Conservation (phyloP, 92 coral and sea anemone species). For the Bergia sp. region DNA sequence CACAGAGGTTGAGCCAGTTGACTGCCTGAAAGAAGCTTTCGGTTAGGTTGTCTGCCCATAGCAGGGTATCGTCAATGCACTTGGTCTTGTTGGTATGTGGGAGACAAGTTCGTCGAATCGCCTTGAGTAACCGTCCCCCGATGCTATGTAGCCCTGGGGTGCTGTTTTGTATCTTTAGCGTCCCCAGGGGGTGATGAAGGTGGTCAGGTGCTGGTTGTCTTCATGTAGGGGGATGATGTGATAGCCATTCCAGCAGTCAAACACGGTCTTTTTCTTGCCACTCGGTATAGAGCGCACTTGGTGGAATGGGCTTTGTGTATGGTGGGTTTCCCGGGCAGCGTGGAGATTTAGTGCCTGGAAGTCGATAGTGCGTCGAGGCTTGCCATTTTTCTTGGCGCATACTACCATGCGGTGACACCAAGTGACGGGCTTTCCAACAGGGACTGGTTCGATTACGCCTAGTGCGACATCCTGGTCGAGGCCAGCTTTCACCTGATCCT, state of each 20-base stretch:
- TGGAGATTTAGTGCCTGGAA: not conserved
- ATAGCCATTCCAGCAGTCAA: conserved; percentile 37
- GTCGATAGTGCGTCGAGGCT: not conserved
- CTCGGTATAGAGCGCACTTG: conserved; percentile 32
- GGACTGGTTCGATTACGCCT: conserved; percentile 60
- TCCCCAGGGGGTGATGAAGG: conserved; percentile 30
- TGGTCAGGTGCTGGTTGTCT: conserved; percentile 27
- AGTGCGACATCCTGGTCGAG: conserved; percentile 63
- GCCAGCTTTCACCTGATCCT: conserved; percentile 59
- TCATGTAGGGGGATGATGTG: conserved; percentile 22
- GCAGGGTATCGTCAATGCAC: conserved; percentile 47
- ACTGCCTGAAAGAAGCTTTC: conserved; percentile 34
- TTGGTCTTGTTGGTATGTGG: conserved; percentile 50
- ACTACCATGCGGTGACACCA: conserved; percentile 47
- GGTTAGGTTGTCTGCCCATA: conserved; percentile 44
- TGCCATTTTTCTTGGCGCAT: conserved; percentile 33
- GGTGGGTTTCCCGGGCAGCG: conserved; percentile 12
- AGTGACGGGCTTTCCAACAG: conserved; percentile 56
- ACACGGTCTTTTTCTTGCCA: conserved; percentile 30
- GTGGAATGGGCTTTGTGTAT: conserved; percentile 42
- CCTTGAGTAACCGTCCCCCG: conserved; percentile 9
- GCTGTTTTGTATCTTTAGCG: conserved; percentile 19
- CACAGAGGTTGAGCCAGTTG: conserved; percentile 51
- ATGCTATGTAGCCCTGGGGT: conserved; percentile 20
- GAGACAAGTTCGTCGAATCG: conserved; percentile 1